Conservation (phyloP, 2,113 vertebrate genomes). For the Festucalex cinctus region DNA sequence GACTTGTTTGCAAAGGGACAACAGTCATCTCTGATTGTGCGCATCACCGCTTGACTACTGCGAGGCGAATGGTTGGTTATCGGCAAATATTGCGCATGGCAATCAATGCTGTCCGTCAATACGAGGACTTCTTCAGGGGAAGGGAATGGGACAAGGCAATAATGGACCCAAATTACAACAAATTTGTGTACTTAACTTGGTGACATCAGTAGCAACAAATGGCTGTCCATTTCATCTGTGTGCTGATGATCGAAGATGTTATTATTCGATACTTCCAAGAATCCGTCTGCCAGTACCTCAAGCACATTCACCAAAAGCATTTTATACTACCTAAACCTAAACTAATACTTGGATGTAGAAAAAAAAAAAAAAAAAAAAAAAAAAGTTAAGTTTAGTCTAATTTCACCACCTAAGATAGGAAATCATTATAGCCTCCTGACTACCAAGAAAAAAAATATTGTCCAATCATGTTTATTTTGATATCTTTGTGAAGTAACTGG, state of each 20-base stretch:
- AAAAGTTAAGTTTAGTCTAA: no score
- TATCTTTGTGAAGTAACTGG: no score
- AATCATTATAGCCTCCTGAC: no score
- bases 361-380: no score
- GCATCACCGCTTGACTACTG: conserved; percentile 35
- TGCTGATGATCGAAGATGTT: background rate
- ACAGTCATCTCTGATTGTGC: conserved; percentile 48
- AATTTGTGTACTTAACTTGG: conserved; percentile 1
- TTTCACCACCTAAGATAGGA: no score
- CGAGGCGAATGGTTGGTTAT: conserved; percentile 51
- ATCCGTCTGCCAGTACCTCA: background rate
- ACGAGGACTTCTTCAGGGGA: conserved; percentile 8
- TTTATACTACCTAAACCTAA: no score
- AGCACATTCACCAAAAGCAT: no score
- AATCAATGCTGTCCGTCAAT: conserved; percentile 19
- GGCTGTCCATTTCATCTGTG: background rate
- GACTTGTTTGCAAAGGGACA: conserved; percentile 66
- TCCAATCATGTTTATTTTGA: no score
- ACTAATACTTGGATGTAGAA: no score
- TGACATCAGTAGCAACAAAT: background rate
- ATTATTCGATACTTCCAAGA: background rate
- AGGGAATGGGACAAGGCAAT: conserved; percentile 1
- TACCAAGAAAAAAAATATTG: no score
- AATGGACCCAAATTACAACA: conserved; percentile 1
- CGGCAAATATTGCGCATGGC: conserved; percentile 43